Conservation (phyloP, 2,113 vertebrate species). For the Chitala chitala region DNA sequence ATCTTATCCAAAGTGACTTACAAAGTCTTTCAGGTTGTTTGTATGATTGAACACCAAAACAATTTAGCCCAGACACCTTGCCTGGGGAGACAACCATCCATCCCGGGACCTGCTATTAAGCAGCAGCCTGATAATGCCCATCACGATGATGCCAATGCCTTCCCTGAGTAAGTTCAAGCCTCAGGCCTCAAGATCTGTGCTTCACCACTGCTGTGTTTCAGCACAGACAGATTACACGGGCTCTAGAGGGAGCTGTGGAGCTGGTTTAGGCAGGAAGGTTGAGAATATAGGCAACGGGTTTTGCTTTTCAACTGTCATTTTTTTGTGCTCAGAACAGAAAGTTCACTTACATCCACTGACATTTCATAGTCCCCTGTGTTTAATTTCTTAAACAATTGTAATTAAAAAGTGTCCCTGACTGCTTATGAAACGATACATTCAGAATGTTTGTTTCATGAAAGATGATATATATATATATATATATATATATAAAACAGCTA, state of each 20-base stretch:
- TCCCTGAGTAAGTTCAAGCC: too few relatives aligned
- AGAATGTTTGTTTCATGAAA: not conserved
- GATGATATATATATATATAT: not conserved
- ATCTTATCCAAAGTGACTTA: too few relatives aligned
- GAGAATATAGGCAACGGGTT: not conserved
- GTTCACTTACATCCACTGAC: not conserved
- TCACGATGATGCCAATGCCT: too few relatives aligned
- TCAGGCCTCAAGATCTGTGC: too few relatives aligned
- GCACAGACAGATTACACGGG: not conserved
- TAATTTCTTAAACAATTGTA: not conserved
- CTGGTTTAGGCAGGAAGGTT: not conserved
- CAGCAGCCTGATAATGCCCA: too few relatives aligned
- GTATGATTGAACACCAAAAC: too few relatives aligned
- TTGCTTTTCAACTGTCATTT: not conserved
- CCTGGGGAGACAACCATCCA: too few relatives aligned
- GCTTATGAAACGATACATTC: not conserved
- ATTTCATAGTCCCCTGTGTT: not conserved
- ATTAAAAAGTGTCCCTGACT: not conserved
- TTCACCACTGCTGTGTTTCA: not conserved
- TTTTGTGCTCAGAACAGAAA: not conserved
- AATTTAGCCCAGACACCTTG: too few relatives aligned
- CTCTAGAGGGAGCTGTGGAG: not conserved
- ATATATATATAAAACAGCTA: too few relatives aligned
- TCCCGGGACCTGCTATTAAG: too few relatives aligned
- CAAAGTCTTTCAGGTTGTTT: too few relatives aligned